A percentile compares a stretch with the other conserved stretches of the same genome.
Conservation (phyloP, 2,888 invertebrate species). For the Zaprionus obscuricornis region DNA sequence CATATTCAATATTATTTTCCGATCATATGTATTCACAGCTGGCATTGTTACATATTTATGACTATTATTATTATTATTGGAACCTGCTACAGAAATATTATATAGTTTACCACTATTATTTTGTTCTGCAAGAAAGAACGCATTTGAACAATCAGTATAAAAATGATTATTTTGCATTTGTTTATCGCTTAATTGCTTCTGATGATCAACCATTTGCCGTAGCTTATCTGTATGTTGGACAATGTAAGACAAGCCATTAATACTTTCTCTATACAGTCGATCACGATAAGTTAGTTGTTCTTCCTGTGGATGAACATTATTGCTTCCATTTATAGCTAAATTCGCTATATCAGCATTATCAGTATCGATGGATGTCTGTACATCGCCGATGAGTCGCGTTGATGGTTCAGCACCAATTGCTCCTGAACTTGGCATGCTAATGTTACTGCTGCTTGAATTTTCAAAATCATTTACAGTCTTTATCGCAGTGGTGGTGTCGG, state of each 20-base stretch:
- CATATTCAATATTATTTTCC: conserved; percentile 27
- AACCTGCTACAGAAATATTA: too few species aligned
- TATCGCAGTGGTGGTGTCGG: neutral
- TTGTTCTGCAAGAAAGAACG: too few species aligned
- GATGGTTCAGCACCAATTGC: too few species aligned
- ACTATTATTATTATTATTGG: neutral
- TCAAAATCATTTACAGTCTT: neutral
- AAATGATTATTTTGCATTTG: neutral
- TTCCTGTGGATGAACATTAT: neutral
- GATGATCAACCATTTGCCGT: conserved; percentile 48
- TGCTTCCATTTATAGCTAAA: too few species aligned
- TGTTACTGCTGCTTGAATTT: neutral
- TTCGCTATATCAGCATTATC: too few species aligned
- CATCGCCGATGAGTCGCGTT: too few species aligned
- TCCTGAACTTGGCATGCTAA: too few species aligned
- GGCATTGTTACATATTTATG: conserved; percentile 30
- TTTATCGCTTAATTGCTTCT: conserved; percentile 29
- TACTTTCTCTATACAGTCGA: conserved; percentile 5
- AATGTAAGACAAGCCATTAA: conserved; percentile 33
- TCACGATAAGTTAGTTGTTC: neutral
- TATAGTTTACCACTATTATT: too few species aligned
- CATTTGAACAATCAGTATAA: too few species aligned
- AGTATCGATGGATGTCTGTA: too few species aligned
- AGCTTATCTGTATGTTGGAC: conserved; percentile 35
- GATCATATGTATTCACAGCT: conserved; percentile 46